Conservation (phyloP, 2,888 invertebrate species). For the Drosophila subquinaria region DNA sequence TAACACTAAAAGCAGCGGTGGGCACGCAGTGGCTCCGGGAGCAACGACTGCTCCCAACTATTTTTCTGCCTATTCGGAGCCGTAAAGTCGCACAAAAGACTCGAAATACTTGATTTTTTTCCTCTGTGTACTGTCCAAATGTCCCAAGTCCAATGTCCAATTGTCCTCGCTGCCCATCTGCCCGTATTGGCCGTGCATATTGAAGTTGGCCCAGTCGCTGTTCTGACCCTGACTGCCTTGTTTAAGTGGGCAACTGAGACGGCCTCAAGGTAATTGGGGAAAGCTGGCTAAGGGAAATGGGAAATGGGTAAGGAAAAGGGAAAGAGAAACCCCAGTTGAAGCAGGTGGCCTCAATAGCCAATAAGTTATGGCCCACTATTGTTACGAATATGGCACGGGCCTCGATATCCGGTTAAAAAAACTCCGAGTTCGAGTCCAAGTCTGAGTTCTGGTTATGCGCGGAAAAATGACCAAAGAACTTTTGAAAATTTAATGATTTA, state of each 20-base stretch:
- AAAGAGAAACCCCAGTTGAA: slow-evolving; percentile 12
- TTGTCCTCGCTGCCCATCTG: slow-evolving; percentile 16
- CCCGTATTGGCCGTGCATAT: slow-evolving; percentile 41
- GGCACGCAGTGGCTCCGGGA: too few relatives aligned
- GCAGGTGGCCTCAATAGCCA: slow-evolving; percentile 76
- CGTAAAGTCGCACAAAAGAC: too few relatives aligned
- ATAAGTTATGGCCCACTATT: slow-evolving; percentile 61
- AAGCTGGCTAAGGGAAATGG: not conserved
- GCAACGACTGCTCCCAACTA: too few relatives aligned
- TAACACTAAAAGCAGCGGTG: too few relatives aligned
- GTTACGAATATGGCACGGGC: not conserved
- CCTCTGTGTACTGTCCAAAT: slow-evolving; percentile 4
- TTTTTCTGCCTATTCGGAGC: too few relatives aligned
- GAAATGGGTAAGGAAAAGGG: not conserved
- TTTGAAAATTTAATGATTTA: slow-evolving; percentile 73
- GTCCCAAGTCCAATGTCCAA: not conserved
- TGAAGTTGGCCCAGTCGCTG: slow-evolving; percentile 24
- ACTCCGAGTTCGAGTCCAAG: not conserved
- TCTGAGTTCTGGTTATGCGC: slow-evolving; percentile 37
- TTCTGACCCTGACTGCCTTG: slow-evolving; percentile 53
- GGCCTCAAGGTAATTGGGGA: slow-evolving; percentile 8
- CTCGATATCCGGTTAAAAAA: slow-evolving; percentile 11
- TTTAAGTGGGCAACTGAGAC: slow-evolving; percentile 48
- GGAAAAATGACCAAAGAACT: slow-evolving; percentile 57
- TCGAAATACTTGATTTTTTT: too few relatives aligned